These are phyloP conservation scores for Hyaena hyaena DNA, from an alignment of 2,113 vertebrate species.

Conservation along the genomic window DNA sequence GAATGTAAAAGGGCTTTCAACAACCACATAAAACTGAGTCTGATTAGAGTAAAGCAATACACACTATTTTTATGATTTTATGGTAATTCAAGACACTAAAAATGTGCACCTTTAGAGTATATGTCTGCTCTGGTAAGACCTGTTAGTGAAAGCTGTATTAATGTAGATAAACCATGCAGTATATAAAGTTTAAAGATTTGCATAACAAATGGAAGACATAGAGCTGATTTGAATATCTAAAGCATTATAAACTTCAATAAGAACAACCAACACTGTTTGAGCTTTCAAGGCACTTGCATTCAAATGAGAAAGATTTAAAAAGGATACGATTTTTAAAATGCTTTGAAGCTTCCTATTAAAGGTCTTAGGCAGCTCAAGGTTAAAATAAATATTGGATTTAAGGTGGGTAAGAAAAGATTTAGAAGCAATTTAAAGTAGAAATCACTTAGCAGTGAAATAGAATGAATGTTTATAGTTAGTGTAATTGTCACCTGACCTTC, in stretches of 20 bases:
- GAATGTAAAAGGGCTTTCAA: slow-evolving; percentile 91
- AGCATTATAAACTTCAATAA: slow-evolving; percentile 86
- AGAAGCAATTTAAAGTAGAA: slow-evolving; percentile 80
- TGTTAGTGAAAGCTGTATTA: slow-evolving; percentile 85
- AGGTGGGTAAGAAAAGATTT: slow-evolving; percentile 70
- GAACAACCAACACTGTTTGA: slow-evolving; percentile 84
- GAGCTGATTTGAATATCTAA: slow-evolving; percentile 89
- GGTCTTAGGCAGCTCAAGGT: slow-evolving; percentile 81
- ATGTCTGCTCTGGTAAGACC: slow-evolving; percentile 81
- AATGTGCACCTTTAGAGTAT: slow-evolving; percentile 84
- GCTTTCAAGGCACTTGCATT: slow-evolving; percentile 84
- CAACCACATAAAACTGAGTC: slow-evolving; percentile 91
- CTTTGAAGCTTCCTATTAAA: slow-evolving; percentile 82
- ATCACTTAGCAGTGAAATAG: slow-evolving; percentile 71
- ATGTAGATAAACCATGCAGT: slow-evolving; percentile 85
- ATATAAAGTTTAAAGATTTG: slow-evolving; percentile 85
- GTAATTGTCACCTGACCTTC: slow-evolving; percentile 77
- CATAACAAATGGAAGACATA: slow-evolving; percentile 86
- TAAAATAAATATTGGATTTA: slow-evolving; percentile 84
- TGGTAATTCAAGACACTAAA: slow-evolving; percentile 87
- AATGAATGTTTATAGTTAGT: slow-evolving; percentile 75
- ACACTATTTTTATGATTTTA: slow-evolving; percentile 88
- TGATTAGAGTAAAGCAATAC: slow-evolving; percentile 86
- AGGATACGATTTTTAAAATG: slow-evolving; percentile 82
- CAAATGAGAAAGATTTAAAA: slow-evolving; percentile 85